These are phyloP conservation scores for Thunnus thynnus DNA, from an alignment of 2,113 vertebrate genomes.

Conservation along the genomic window DNA sequence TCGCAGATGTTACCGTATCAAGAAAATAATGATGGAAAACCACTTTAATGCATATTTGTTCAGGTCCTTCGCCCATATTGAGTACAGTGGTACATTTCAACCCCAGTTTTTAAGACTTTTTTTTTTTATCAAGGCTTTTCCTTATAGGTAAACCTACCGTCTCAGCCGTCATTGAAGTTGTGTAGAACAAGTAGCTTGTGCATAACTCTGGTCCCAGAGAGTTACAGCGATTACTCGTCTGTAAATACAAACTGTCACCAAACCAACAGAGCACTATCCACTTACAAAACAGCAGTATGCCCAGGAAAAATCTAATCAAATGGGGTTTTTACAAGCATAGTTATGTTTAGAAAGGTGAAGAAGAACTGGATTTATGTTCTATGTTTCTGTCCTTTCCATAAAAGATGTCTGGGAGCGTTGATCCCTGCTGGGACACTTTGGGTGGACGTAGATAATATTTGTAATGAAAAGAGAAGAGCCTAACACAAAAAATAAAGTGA, in stretches of 20 bases:
- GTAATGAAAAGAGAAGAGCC: constrained; percentile 59
- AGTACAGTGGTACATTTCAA: constrained; percentile 33
- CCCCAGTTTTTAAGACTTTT: constrained; percentile 37
- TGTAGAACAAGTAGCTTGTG: constrained; percentile 23
- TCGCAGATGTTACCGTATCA: constrained; percentile 30
- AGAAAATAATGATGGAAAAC: neutral
- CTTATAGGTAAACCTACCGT: constrained; percentile 8
- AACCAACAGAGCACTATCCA: constrained; percentile 41
- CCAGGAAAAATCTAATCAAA: constrained; percentile 15
- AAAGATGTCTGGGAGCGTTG: constrained; percentile 37
- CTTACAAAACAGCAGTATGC: constrained; percentile 12
- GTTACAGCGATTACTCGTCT: constrained; percentile 10
- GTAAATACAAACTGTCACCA: constrained; percentile 24
- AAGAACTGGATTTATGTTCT: constrained; percentile 62
- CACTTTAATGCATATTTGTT: constrained; percentile 32
- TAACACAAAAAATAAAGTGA: constrained; percentile 73
- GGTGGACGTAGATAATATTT: constrained; percentile 61
- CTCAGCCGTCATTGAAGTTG: constrained; percentile 4
- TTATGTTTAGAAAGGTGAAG: constrained; percentile 34
- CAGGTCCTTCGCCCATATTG: constrained; percentile 16
- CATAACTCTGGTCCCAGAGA: constrained; percentile 28
- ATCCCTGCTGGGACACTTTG: constrained; percentile 46
- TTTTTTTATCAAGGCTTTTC: constrained; percentile 33
- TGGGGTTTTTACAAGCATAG: constrained; percentile 50
- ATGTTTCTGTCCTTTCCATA: constrained; percentile 56